Evolutionary conservation across 2,113 vertebrate species (phyloP), one percentile per base, ranked within the genome.

Genomic region (Psephotus haematonotus): DNA sequence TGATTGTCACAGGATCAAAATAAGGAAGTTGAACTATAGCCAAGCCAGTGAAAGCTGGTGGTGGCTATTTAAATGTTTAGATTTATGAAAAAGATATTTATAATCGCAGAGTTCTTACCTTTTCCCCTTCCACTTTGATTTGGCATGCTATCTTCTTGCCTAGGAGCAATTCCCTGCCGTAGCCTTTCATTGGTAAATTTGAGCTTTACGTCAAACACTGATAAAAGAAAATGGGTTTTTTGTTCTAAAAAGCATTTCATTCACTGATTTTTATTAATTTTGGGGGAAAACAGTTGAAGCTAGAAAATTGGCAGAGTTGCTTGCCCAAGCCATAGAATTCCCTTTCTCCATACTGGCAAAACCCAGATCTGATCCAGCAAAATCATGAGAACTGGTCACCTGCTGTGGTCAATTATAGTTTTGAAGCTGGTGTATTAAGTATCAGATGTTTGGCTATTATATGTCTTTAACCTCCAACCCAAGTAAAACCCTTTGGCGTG

Each of bases 401-500:
- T 0, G 0, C 55, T 90, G 79, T 81, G 82, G 53, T 94, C 93
- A 86, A 60, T 93, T 93, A 78, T 7, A 78, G 82, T 81, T 93
- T 74, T 83, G 92, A 85, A 87, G 59, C 75, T 87, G 76, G 23
- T 43, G 39, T 86, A 3, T 8, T 59, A 65, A 77, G 46, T 69
- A 70, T 95, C 71, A 92, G 68, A 86, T 95, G 84, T 86, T 94
- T 86, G 79, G 55, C 88, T 68, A 25, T 80, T 63, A 50, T 71
- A 46, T 82, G 64, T 72, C 79, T 93, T 72, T 72, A 28, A 60
- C 82, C 60, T 92, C 68, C 70, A 83, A 50, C 72, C 55, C 35
- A 41, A 83, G 71, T 81, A 57, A 92, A 86, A 53, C 22, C 60
- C 43, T 81, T 93, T 90, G 90, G 79, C 24, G 2, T 88, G 76